These are phyloP conservation scores for Eupelmus urozonus DNA, from an alignment of 2,888 invertebrate species.

Conservation along the genomic window DNA sequence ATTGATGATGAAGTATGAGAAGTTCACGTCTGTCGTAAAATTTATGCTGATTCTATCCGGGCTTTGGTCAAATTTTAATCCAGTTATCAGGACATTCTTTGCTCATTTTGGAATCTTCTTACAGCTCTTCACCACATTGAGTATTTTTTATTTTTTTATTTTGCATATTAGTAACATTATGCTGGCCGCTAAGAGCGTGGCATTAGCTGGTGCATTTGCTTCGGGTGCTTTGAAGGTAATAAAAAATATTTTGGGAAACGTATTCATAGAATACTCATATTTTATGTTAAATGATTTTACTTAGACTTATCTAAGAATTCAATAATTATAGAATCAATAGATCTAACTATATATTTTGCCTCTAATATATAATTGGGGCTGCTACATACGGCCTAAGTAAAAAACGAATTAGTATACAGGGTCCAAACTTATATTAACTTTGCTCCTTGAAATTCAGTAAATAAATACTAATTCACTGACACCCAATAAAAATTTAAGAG, in stretches of 20 bases:
- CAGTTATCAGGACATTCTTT: background rate
- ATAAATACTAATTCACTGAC: background rate
- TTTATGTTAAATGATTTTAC: background rate
- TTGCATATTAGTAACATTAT: background rate
- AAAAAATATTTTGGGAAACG: background rate
- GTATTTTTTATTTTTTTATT: background rate
- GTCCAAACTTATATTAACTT: background rate
- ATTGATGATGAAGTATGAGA: conserved; percentile 12
- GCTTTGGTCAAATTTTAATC: conserved; percentile 16
- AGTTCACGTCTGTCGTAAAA: background rate
- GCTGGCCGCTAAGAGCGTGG: background rate
- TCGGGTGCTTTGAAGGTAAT: conserved; percentile 11
- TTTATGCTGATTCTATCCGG: conserved; percentile 4
- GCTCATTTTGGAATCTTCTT: background rate
- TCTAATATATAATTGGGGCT: no score
- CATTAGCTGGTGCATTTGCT: background rate
- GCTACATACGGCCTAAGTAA: no score
- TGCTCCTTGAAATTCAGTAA: background rate
- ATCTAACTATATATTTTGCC: no score
- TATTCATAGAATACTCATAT: background rate
- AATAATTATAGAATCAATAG: no score
- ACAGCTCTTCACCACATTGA: background rate
- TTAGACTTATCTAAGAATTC: background rate
- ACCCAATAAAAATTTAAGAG: background rate
- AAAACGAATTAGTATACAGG: no score